phyloP scores from a whole-genome alignment of 2,888 invertebrate genomes.

The Herminia tarsipennalis region DNA sequence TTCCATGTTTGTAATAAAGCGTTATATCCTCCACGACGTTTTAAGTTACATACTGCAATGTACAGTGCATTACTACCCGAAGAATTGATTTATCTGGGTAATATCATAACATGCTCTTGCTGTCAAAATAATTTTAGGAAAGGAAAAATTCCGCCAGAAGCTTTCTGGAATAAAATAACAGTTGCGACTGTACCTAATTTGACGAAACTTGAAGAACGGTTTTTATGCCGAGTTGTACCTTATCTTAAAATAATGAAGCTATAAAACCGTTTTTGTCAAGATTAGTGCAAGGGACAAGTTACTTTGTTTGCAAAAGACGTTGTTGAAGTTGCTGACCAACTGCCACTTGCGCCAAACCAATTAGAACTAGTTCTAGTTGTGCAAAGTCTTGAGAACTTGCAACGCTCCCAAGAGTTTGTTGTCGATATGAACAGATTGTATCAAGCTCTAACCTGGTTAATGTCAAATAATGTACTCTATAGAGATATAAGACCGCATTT shows the following conservation, averaged over 20 bases:
- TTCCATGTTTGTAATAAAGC: too few species aligned
- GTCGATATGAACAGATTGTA: too few species aligned
- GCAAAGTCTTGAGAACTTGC: too few species aligned
- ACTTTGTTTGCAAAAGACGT: too few species aligned
- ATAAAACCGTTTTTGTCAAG: neutral
- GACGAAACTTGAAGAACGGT: neutral
- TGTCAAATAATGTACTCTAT: too few species aligned
- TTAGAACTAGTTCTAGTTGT: neutral
- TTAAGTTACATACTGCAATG: too few species aligned
- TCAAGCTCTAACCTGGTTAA: too few species aligned
- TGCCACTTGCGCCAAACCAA: neutral
- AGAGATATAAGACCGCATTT: too few species aligned
- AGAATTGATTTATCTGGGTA: too few species aligned
- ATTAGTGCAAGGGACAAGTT: constrained; percentile 1
- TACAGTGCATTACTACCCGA: too few species aligned
- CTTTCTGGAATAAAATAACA: constrained; percentile 1
- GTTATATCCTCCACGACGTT: too few species aligned
- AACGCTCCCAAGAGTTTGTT: too few species aligned
- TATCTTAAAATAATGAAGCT: neutral
- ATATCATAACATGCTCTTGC: neutral
- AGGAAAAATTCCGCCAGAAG: neutral
- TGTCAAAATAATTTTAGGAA: neutral
- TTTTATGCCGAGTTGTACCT: neutral
- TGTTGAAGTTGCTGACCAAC: neutral
- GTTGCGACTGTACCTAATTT: neutral